Conservation (phyloP, 2,113 vertebrate genomes). For the Zosterops pallidus region DNA sequence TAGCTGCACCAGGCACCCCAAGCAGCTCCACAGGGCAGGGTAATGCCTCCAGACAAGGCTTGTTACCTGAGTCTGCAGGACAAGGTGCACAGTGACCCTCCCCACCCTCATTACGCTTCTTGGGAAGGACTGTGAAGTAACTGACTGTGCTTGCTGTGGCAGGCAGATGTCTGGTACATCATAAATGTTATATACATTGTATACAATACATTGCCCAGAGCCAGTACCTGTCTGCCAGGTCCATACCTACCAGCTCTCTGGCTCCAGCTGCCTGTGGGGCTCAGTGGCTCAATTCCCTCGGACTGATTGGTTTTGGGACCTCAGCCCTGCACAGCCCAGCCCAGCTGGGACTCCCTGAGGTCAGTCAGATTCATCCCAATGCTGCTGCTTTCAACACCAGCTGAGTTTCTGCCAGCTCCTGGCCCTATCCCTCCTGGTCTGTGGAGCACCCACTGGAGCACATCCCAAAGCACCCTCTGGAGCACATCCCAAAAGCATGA, state of each 20-base stretch:
- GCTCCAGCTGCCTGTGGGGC: not conserved
- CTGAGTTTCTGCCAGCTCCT: not conserved
- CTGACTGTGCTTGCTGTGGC: fast-evolving
- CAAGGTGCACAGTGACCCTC: fast-evolving
- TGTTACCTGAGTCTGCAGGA: not conserved
- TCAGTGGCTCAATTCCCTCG: not conserved
- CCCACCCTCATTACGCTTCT: fast-evolving
- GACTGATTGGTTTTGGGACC: fast-evolving
- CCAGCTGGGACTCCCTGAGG: fast-evolving
- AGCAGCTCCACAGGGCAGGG: not conserved
- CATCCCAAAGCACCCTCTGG: not conserved
- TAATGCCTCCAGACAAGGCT: not conserved
- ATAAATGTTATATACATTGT: fast-evolving
- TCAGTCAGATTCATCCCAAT: not conserved
- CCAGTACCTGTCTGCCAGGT: not conserved
- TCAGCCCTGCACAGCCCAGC: not conserved
- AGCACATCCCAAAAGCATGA: fast-evolving
- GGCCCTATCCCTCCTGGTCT: not conserved
- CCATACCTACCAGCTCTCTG: not conserved
- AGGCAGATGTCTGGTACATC: not conserved
- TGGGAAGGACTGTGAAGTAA: not conserved
- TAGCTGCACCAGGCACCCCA: fast-evolving
- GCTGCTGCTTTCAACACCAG: not conserved
- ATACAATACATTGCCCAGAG: too few species aligned
- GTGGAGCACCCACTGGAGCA: not conserved